These are phyloP conservation scores for Chromobotia macracanthus DNA, from an alignment of 2,797 vertebrate species.

Conservation along the genomic window DNA sequence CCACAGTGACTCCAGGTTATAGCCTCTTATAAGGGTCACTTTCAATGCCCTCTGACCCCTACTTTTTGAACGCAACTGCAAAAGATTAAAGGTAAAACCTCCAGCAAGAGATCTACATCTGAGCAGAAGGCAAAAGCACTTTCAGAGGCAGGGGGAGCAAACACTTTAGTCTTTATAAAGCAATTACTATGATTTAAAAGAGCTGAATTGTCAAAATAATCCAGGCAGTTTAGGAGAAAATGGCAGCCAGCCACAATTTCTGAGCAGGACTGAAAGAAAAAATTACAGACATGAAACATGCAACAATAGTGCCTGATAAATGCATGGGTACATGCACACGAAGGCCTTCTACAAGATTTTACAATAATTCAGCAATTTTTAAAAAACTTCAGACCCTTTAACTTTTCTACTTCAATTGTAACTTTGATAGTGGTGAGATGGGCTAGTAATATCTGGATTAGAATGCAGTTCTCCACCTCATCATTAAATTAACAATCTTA, in stretches of 20 bases:
- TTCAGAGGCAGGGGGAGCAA: slow-evolving; percentile 46
- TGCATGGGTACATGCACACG: neutral
- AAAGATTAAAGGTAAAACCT: slow-evolving; percentile 81
- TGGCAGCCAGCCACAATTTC: neutral
- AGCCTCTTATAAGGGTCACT: slow-evolving; percentile 83
- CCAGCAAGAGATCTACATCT: slow-evolving; percentile 58
- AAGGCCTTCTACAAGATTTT: neutral
- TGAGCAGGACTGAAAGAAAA: slow-evolving; percentile 3
- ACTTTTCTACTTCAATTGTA: neutral
- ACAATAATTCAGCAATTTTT: neutral
- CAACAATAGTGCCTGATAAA: slow-evolving; percentile 2
- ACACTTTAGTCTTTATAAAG: slow-evolving; percentile 17
- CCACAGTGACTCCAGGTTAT: slow-evolving; percentile 87
- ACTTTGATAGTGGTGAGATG: neutral
- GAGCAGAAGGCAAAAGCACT: slow-evolving; percentile 61
- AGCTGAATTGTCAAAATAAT: slow-evolving; percentile 21
- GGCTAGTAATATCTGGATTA: neutral
- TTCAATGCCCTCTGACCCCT: slow-evolving; percentile 83
- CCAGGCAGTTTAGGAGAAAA: neutral
- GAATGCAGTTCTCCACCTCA: neutral
- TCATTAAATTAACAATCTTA: neutral
- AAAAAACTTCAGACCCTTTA: neutral
- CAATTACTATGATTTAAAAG: neutral
- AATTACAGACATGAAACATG: slow-evolving; percentile 11
- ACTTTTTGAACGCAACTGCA: slow-evolving; percentile 86